phyloP scores from a whole-genome alignment of 23 tunicate genomes.

The Styela plicata region DNA sequence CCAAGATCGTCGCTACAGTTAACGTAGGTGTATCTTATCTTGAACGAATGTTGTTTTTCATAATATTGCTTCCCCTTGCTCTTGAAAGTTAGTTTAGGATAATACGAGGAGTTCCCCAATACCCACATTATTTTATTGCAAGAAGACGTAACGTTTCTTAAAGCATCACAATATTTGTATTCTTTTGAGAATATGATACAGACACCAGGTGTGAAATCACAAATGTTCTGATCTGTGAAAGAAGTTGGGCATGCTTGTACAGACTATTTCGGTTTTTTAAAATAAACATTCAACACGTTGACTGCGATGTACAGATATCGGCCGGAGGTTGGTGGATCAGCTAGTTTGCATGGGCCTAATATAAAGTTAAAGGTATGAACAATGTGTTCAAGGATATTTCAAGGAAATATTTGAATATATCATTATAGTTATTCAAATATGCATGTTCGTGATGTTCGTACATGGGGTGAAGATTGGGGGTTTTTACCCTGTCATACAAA shows the following conservation, averaged over 20 bases:
- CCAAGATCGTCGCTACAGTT: neutral
- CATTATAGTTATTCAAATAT: too few species aligned
- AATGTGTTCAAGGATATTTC: too few species aligned
- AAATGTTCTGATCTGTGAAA: neutral
- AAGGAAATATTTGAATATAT: too few species aligned
- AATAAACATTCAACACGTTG: too few species aligned
- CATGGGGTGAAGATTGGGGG: too few species aligned
- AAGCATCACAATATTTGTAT: neutral
- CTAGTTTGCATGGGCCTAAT: too few species aligned
- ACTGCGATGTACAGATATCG: too few species aligned
- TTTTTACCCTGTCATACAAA: too few species aligned
- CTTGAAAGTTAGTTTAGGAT: neutral
- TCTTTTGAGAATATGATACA: neutral
- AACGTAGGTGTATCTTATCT: neutral
- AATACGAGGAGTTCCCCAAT: neutral
- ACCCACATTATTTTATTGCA: neutral
- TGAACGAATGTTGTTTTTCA: neutral
- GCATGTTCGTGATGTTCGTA: too few species aligned
- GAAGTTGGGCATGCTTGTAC: neutral
- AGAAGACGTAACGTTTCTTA: neutral
- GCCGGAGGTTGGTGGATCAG: too few species aligned
- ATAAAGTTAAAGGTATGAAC: too few species aligned
- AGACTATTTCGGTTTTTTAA: too few species aligned
- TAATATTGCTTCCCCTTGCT: neutral
- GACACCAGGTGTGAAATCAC: neutral